Evolutionary conservation across 2,888 invertebrate species (phyloP), one percentile per base, ranked within the genome.

Genomic region (Cephalotes varians): DNA sequence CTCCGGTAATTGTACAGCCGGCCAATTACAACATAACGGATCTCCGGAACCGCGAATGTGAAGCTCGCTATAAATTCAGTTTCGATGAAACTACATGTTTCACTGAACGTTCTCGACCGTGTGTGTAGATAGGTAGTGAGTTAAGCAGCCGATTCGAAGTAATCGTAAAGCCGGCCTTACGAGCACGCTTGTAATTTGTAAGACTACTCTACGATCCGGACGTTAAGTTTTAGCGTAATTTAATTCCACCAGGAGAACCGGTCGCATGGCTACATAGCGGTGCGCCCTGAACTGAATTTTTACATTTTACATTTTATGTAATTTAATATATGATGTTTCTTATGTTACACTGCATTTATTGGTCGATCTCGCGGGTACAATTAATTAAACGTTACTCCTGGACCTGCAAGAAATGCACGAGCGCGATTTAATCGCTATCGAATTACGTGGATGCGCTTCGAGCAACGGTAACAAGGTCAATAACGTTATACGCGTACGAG

Each of bases 391-490:
- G 9, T 51, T 49, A n/a, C 51, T 64, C 12, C 12, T 25, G 34
- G 25, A 49, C 49, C 49, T 5, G 34, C 40, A 18, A 40, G 34
- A 34, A 49, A 49, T 51, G 51, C 37, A 21, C 34, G 34, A 49
- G 37, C 44, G 54, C n/a, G 12, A 25, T 56, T 77, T 40, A 56
- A 54, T 21, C 18, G 12, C 44, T 25, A 31, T 77, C 54, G 69
- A 69, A 44, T 69, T 77, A 69, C 56, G 44, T 56, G 67, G 28
- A 49, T 56, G 56, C 77, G 44, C 34, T 69, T 28, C 6, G 51
- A 21, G 77, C 56, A 79, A 58, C 49, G 15, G 81, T 81, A 86
- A 88, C 85, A 79, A 84, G 81, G 69, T 82, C 72, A 73, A 76
- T 72, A 67, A 77, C 60, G 51, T 72, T 79, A n/a, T 34, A 37